Percentiles rank a stretch among this genome's conserved stretches.
These are phyloP conservation scores for Eudemis profundana DNA, from an alignment of 2,888 invertebrate species.

Conservation along the genomic window DNA sequence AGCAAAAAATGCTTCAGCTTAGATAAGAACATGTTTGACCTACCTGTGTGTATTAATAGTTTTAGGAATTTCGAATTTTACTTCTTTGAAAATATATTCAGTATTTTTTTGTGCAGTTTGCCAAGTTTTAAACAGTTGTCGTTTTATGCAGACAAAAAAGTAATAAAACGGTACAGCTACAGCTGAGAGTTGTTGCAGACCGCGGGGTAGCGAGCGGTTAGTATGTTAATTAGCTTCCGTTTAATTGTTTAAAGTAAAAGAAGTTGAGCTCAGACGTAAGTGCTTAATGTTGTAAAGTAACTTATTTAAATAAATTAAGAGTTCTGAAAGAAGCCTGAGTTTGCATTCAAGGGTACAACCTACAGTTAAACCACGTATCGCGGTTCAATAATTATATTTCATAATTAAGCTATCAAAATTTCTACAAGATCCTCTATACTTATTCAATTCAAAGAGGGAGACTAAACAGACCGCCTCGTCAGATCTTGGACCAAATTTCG, in stretches of 20 bases:
- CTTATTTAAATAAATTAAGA: constrained; percentile 16
- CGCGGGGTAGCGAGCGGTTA: not conserved
- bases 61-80: too few relatives aligned
- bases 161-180: not conserved
- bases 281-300: constrained; percentile 19
- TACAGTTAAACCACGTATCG: too few relatives aligned
- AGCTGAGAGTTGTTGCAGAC: not conserved
- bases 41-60: too few relatives aligned
- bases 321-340: not conserved
- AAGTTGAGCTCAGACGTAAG: constrained; percentile 16
- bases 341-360: too few relatives aligned
- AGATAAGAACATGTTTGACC: too few relatives aligned
- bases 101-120: not conserved
- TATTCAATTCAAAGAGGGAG: not conserved
- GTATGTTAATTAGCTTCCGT: constrained; percentile 21
- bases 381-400: too few relatives aligned
- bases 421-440: not conserved
- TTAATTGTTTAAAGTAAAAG: constrained; percentile 27
- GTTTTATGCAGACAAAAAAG: not conserved
- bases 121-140: not conserved
- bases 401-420: constrained; percentile 3
- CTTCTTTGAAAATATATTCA: too few relatives aligned
- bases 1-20: too few relatives aligned
- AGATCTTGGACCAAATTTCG: not conserved
- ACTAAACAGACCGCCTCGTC: constrained; percentile 4